Evolutionary conservation across 2,797 vertebrate species (phyloP), one percentile per base, ranked within the genome.

Genomic region (Scleropages formosus): DNA sequence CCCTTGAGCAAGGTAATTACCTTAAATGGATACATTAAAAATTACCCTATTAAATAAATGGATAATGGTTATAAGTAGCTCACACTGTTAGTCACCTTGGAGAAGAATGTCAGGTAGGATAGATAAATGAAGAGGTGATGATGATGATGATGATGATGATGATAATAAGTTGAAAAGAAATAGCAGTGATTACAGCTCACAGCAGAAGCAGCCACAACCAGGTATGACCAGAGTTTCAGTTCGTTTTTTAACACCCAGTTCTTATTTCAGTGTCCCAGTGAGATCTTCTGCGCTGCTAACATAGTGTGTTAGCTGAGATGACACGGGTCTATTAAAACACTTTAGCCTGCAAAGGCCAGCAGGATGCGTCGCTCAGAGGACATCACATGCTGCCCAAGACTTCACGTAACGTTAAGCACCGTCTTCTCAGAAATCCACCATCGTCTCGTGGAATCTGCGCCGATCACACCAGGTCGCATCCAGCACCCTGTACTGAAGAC

Each of bases 391-490:
- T 46, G 59, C 68, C 64, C 31, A 39, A 66, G 75, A 75, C 39
- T 20, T 69, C 75, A 53, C 53, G 10, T 18, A 69, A 69, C 20
- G 75, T 46, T 75, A 58, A 75, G 61, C 51, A 8, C 39, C 68
- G 44, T 60, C 66, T 65, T 16, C 39, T 69, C 65, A n/a, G 56
- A 75, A 60, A 61, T 60, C 58, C 56, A 69, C 8, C 18, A 47
- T 59, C 47, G 74, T 69, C 31, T 61, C 75, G 10, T 59, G 53
- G 53, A 68, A 47, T n/a, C 6, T 39, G 63, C 39, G n/a, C 64
- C 49, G 74, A 60, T 61, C 18, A 8, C 31, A 44, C 39, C 39
- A 59, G 58, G 69, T 75, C 24, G 65, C 65, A 27, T 26, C 47
- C 24, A 56, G 13, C 12, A 51, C 39, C 13, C 22, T 69, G 22